Base-by-base conservation (phyloP, 1,140 invertebrate species). In the Drosophila grimshawi region DNA sequence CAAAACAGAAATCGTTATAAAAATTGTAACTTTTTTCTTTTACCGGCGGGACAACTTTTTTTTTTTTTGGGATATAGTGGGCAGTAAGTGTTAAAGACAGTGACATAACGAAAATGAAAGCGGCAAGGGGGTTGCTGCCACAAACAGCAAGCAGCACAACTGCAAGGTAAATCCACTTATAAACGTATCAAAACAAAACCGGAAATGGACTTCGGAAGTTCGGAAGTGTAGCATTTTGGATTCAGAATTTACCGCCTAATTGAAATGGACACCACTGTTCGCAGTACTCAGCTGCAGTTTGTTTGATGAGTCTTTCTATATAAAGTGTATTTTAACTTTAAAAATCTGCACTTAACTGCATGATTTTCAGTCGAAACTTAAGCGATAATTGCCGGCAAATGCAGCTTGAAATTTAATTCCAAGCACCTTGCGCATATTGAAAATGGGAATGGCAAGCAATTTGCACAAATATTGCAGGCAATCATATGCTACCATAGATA, bases 1-100 rank as follows among this genome's bases (percentile, higher is more conserved):
- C 45, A 72, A 62, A 74, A 88, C 69, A 66, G 85, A 78, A 86
- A 85, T 80, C 56, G 69, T 80, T 82, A 80, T 73, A 75, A 80
- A 81, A 85, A 86, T 80, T 77, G 68, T 67, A 76, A 77, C 80
- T 86, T 88, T 81, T 86, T 88, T 81, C 83, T 57, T 78, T 61
- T 57, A 56, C 63, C 65, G 61, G 30, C 49, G 64, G 57, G 53
- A 74, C 64, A 85, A 76, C 35, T 83, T 85, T 80, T 63, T 41
- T 67, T n/a, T n/a, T n/a, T n/a, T n/a, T n/a, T n/a, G n/a, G n/a
- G 71, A 32, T 52, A 61, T 46, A 19, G 55, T 41, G 49, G 60
- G 63, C 37, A 43, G 33, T 51, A 51, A 66, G 71, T 76, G 61
- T 55, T 72, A 71, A 76, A 76, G 68, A 66, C 73, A 80, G 53